These are phyloP conservation scores for Microplitis manilae DNA, from an alignment of 2,888 invertebrate species.

Conservation along the genomic window DNA sequence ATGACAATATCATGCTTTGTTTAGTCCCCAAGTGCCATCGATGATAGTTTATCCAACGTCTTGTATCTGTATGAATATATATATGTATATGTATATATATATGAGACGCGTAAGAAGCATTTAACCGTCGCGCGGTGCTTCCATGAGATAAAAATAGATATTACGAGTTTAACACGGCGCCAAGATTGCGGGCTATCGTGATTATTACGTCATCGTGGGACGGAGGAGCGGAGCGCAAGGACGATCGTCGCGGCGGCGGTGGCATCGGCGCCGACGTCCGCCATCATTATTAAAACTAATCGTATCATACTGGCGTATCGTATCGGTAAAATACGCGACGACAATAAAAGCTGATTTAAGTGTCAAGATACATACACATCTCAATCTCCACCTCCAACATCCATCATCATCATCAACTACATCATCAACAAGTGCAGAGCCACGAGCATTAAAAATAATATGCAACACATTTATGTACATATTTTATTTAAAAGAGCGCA, in stretches of 20 bases:
- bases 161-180: constrained; percentile 75
- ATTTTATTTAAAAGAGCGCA: background rate
- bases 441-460: constrained; percentile 31
- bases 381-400: background rate
- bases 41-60: constrained; percentile 17
- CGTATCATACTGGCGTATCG: background rate
- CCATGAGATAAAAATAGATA: constrained; percentile 74
- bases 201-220: constrained; percentile 73
- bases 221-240: constrained; percentile 62
- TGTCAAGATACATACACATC: background rate
- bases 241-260: constrained; percentile 32
- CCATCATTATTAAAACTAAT: constrained; percentile 17
- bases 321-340: constrained; percentile 2
- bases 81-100: constrained; percentile 18
- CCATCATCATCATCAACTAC: background rate
- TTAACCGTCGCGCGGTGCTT: constrained; percentile 54
- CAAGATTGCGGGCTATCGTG: constrained; percentile 75
- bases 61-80: constrained; percentile 1
- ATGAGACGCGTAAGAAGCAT: constrained; percentile 30
- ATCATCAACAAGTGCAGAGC: background rate
- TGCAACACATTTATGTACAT: constrained; percentile 16
- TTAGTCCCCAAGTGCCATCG: constrained; percentile 3
- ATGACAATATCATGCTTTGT: constrained; percentile 1
- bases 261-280: constrained; percentile 46
- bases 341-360: constrained; percentile 1